phyloP scores from a whole-genome alignment of 2,888 invertebrate species.

The Conops quadrifasciatus region DNA sequence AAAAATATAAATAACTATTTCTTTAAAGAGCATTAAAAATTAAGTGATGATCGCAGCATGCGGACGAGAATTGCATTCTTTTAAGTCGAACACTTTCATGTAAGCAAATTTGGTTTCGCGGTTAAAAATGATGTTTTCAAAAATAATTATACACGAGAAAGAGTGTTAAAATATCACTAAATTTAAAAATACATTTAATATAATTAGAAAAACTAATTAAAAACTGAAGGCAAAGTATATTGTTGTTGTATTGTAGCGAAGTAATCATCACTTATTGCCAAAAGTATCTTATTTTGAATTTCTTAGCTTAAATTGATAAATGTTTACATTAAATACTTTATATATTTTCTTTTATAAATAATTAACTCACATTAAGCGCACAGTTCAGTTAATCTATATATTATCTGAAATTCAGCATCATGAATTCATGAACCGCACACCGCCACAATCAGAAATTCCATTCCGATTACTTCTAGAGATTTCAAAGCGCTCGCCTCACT shows the following conservation, averaged over 20 bases:
- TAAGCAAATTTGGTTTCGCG: slow-evolving; percentile 8
- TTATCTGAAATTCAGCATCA: too few species aligned
- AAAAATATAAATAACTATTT: slow-evolving; percentile 16
- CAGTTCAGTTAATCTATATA: background rate
- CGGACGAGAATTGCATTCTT: background rate
- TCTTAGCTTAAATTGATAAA: slow-evolving; percentile 31
- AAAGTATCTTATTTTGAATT: slow-evolving; percentile 40
- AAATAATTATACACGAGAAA: background rate
- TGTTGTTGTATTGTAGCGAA: too few species aligned
- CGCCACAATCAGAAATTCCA: too few species aligned
- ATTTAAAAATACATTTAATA: background rate
- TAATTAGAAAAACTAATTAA: background rate
- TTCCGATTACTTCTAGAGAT: too few species aligned
- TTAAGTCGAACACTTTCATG: slow-evolving; percentile 12
- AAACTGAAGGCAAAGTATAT: too few species aligned
- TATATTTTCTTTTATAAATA: too few species aligned
- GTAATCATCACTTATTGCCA: slow-evolving; percentile 44
- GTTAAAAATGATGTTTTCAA: background rate
- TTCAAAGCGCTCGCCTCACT: too few species aligned
- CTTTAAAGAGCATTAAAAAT: slow-evolving; percentile 1
- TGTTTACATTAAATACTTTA: slow-evolving; percentile 41
- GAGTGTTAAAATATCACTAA: slow-evolving; percentile 5
- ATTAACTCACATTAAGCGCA: too few species aligned
- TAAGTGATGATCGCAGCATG: background rate
- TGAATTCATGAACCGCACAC: too few species aligned